phyloP scores from a whole-genome alignment of 2,888 invertebrate genomes.

The Microplitis deprimator region DNA sequence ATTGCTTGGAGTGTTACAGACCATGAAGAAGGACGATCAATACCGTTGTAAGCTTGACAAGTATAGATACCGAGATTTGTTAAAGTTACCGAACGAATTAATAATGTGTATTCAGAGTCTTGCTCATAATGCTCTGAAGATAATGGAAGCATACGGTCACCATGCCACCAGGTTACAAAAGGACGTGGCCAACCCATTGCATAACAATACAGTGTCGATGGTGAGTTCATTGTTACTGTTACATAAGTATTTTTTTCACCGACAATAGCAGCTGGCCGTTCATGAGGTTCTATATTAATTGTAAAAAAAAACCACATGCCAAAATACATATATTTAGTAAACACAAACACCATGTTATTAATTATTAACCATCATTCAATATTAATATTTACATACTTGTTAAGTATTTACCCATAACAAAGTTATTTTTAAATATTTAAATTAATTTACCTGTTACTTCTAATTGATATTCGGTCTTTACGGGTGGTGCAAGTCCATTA shows the following conservation, averaged over 20 bases:
- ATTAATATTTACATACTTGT: background rate
- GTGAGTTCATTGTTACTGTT: constrained; percentile 81
- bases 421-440: background rate
- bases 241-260: constrained; percentile 78
- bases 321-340: background rate
- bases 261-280: constrained; percentile 77
- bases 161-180: constrained; percentile 88
- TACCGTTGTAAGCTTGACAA: constrained; percentile 91
- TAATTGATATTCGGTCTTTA: constrained; percentile 79
- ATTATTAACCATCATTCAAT: constrained; percentile 12
- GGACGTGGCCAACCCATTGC: constrained; percentile 88
- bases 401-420: background rate
- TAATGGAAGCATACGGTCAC: constrained; percentile 82
- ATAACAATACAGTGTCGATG: constrained; percentile 83
- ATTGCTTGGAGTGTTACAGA: constrained; percentile 81
- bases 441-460: constrained; percentile 80
- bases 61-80: constrained; percentile 88
- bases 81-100: constrained; percentile 80
- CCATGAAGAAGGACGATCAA: constrained; percentile 84
- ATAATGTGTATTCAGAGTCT: constrained; percentile 81
- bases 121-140: constrained; percentile 81
- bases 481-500: constrained; percentile 82
- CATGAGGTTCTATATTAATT: constrained; percentile 75
- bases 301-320: constrained; percentile 30
- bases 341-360: constrained; percentile 27